Evolutionary conservation across 2,797 vertebrate genomes (phyloP), one percentile per base, ranked within the genome.

Genomic region (Acanthurus tractus): DNA sequence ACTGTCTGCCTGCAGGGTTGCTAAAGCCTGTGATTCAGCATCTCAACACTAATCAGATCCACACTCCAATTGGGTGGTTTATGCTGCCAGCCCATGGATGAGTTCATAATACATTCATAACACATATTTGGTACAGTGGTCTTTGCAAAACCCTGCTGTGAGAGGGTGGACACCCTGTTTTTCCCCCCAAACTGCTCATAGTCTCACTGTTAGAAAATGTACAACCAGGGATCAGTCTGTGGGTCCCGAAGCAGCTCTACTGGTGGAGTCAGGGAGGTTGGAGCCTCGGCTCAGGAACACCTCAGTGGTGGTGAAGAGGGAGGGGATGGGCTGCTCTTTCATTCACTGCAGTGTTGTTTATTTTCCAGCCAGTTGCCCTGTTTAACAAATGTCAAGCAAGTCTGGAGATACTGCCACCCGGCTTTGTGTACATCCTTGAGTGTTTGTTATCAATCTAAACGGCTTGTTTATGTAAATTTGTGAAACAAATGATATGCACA

Each of bases 11-110:
- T 25, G 45, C 46, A 70, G 70, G 15, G 45, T 22, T 44, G 40
- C 73, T 71, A 57, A 79, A 82, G 67, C 76, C 67, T 57, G 70
- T 76, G 76, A 82, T 84, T 84, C 79, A 84, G 79, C 67, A 71
- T 62, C 78, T 71, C 12, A 5, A 20, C 25, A n/a, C 70, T 76
- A 71, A 87, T 72, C 77, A 78, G 17, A 55, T 59, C 56, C 64
- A 15, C 44, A 5, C 65, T 74, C 25, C 50, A 25, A 50, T 48
- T 67, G 62, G 66, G 9, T 58, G 53, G 58, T 22, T 67, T 66
- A 49, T n/a, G 17, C 46, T 34, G 29, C 29, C 29, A 6, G 29
- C 29, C 29, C 29, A 34, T 34, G 29, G 29, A 58, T 36, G 38
- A 40, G 59, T 36, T 58, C 20, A 52, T 34, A 34, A 34, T 34